Base-by-base conservation (phyloP, 1,140 invertebrate genomes). In the Artemia franciscana region DNA sequence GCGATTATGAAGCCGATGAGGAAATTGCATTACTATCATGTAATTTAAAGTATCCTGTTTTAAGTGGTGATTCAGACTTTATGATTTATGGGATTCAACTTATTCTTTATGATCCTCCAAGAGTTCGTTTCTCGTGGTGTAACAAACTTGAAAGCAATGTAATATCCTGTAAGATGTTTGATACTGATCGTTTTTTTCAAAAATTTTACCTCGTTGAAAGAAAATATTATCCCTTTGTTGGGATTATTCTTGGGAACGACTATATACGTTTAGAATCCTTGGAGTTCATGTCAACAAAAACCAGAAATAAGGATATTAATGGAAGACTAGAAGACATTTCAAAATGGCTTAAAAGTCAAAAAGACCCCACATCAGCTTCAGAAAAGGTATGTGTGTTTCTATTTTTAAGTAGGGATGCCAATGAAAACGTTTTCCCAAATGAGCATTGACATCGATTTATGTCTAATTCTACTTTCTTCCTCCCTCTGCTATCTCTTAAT, bases 1-100 rank as follows among this genome's bases (percentile, higher is more conserved):
- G 84, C 69, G 78, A 84, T 62, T 90, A 85, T 73, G 90, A 93
- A 75, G 89, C 88, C 39, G 91, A 94, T 72, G 79, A 82, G 65
- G 82, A 89, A 68, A 80, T 91, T 62, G 86, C 86, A 2, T 80
- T 81, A 0, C 68, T 92, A 60, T 85, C 87, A 0, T 79, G 80
- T 65, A 74, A 80, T 60, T 74, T 90, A 4, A 76, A 84, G 28
- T 91, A 86, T 68, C 89, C 89, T 3, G 80, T 93, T 9, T 68
- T 94, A 0, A 91, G 86, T 69, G 84, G 84, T 66, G 91, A 94
- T 72, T 92, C 88, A 2, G 91, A 94, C 75, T 94, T 91, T 75
- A 92, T 82, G 70, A 83, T 93, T 60, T 89, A 84, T 72, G 83
- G 87, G 73, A 78, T 88, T 1, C 69, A 78, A 3, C 91, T 90